phyloP scores from a whole-genome alignment of 2,113 vertebrate genomes.

The Aspidoscelis tigris region DNA sequence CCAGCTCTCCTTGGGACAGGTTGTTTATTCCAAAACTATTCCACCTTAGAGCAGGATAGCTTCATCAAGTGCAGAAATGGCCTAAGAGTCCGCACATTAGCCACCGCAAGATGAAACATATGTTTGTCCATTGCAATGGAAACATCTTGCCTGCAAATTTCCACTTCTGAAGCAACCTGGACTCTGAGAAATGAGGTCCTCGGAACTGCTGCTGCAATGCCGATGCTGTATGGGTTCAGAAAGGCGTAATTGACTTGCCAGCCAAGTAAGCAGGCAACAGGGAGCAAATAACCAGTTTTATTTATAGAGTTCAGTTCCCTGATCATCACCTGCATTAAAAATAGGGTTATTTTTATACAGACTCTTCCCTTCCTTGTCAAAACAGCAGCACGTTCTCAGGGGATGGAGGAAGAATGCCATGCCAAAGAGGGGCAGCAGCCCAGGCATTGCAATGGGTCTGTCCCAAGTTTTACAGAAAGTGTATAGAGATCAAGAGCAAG shows the following conservation, averaged over 20 bases:
- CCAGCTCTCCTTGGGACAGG: no score
- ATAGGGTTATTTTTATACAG: slow-evolving; percentile 35
- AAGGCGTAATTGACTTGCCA: neutral
- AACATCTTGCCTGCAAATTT: neutral
- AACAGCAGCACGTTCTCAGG: slow-evolving; percentile 16
- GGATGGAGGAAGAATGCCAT: neutral
- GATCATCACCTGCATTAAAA: slow-evolving; percentile 42
- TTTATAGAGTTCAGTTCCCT: slow-evolving; percentile 38
- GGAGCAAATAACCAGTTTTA: slow-evolving; percentile 16
- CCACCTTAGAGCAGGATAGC: no score
- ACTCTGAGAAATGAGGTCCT: neutral
- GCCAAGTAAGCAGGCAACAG: slow-evolving; percentile 2
- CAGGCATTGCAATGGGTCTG: neutral
- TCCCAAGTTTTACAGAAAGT: neutral
- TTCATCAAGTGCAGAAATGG: no score
- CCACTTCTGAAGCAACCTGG: neutral
- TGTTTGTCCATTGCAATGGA: no score
- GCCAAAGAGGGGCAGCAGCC: neutral
- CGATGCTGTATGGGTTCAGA: neutral
- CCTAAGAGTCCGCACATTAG: no score
- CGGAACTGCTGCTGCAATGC: neutral
- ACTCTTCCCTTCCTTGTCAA: slow-evolving; percentile 32
- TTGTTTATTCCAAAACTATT: no score
- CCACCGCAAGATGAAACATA: no score
- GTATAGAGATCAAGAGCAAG: neutral